A percentile compares a stretch with the other conserved stretches of the same genome.
Conservation (phyloP, 2,888 invertebrate species). For the Nomada lathburiana region DNA sequence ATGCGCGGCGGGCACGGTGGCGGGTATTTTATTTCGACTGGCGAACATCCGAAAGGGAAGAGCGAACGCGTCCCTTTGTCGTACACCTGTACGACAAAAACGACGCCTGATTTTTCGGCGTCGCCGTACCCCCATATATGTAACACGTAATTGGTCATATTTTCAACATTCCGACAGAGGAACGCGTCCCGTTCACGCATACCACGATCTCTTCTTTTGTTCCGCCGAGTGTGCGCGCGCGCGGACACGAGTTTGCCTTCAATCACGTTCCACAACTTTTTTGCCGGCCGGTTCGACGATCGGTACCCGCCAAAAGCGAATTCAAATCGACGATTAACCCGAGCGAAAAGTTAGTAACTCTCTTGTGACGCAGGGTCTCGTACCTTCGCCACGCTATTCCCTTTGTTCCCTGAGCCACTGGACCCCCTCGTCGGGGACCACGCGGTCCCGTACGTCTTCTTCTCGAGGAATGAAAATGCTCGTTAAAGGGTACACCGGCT, state of each 20-base stretch:
- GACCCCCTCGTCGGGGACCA: slow-evolving; percentile 39
- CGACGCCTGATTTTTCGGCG: slow-evolving; percentile 55
- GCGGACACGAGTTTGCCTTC: slow-evolving; percentile 22
- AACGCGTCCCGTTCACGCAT: slow-evolving; percentile 62
- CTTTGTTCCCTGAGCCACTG: slow-evolving; percentile 28
- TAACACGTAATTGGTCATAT: slow-evolving; percentile 81
- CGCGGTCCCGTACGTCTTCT: slow-evolving; percentile 57
- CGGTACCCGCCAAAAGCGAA: slow-evolving; percentile 67
- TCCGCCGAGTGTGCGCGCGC: slow-evolving; percentile 1
- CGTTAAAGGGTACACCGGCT: slow-evolving; percentile 35
- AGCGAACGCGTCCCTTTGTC: slow-evolving; percentile 14
- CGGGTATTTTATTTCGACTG: slow-evolving; percentile 16
- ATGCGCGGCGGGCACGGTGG: neutral
- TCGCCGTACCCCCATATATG: slow-evolving; percentile 78
- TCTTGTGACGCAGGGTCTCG: slow-evolving; percentile 26
- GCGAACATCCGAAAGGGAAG: slow-evolving; percentile 1
- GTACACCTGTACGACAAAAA: slow-evolving; percentile 60
- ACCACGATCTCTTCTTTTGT: slow-evolving; percentile 29
- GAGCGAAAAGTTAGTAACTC: slow-evolving; percentile 53
- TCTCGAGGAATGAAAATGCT: slow-evolving; percentile 44
- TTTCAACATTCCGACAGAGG: slow-evolving; percentile 67
- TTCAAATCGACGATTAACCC: slow-evolving; percentile 69
- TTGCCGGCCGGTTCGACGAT: slow-evolving; percentile 43
- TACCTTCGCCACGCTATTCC: slow-evolving; percentile 44
- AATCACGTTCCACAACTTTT: slow-evolving; percentile 58